Evolutionary conservation across 2,797 vertebrate genomes (phyloP).

Genomic region (Semaprochilodus insignis): DNA sequence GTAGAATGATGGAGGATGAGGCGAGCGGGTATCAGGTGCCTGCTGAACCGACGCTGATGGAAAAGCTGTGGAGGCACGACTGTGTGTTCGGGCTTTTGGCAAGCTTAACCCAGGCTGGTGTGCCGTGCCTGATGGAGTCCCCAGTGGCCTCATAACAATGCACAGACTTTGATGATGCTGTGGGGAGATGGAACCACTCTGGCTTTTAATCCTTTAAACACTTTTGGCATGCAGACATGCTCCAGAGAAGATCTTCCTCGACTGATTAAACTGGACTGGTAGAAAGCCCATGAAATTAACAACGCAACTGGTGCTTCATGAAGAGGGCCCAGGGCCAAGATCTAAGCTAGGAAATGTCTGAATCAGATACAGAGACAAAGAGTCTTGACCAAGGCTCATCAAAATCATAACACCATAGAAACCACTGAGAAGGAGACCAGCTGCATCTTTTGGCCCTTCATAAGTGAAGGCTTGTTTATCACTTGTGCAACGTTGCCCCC

Average conservation of each 20-base stretch:
- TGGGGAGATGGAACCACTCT: conserved; percentile 34
- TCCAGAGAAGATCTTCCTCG: conserved; percentile 38
- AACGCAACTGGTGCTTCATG: conserved; percentile 9
- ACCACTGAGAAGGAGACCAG: neutral
- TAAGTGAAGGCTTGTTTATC: conserved; percentile 7
- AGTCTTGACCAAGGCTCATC: neutral
- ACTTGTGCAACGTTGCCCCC: conserved; percentile 49
- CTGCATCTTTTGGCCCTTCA: neutral
- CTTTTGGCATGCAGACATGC: conserved; percentile 47
- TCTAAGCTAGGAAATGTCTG: neutral
- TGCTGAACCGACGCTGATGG: conserved; percentile 23
- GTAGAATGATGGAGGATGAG: neutral
- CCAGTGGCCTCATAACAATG: conserved; percentile 12
- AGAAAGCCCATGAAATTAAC: conserved; percentile 10
- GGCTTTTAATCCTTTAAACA: conserved; percentile 59
- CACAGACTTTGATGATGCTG: neutral
- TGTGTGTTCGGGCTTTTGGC: neutral
- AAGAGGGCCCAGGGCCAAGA: neutral
- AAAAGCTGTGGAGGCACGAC: conserved; percentile 13
- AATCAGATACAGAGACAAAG: neutral
- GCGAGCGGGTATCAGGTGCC: conserved; percentile 11
- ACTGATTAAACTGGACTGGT: conserved; percentile 50
- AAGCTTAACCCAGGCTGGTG: neutral
- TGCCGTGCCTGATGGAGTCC: neutral
- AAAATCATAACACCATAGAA: conserved; percentile 6